Evolutionary conservation across 2,888 invertebrate genomes (phyloP).

Genomic region (Cetonia aurata): DNA sequence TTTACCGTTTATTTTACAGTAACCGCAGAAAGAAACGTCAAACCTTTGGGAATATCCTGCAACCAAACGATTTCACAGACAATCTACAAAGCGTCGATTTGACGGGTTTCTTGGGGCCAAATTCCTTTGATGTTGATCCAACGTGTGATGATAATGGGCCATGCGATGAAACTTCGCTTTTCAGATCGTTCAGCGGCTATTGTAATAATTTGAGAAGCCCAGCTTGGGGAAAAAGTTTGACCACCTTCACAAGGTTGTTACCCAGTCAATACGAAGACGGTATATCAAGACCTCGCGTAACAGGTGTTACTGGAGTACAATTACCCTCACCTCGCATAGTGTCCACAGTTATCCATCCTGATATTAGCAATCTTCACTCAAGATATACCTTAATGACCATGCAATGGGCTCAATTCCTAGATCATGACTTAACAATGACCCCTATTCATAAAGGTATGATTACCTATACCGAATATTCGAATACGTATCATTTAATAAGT

Average conservation of each 20-base stretch:
- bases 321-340: slow-evolving; percentile 89
- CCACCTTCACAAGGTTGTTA: slow-evolving; percentile 85
- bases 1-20: slow-evolving; percentile 57
- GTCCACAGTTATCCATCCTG: slow-evolving; percentile 91
- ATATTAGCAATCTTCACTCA: slow-evolving; percentile 89
- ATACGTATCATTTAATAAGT: slow-evolving; percentile 19
- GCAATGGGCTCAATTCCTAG: slow-evolving; percentile 95
- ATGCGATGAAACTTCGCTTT: slow-evolving; percentile 80
- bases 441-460: slow-evolving; percentile 87
- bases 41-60: slow-evolving; percentile 73
- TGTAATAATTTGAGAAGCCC: slow-evolving; percentile 91
- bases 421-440: slow-evolving; percentile 95
- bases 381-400: slow-evolving; percentile 92
- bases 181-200: slow-evolving; percentile 83
- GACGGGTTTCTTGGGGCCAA: slow-evolving; percentile 75
- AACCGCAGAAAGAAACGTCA: slow-evolving; percentile 78
- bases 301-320: slow-evolving; percentile 80
- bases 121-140: slow-evolving; percentile 74
- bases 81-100: slow-evolving; percentile 85
- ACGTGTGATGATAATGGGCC: slow-evolving; percentile 79
- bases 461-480: slow-evolving; percentile 7
- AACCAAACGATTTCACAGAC: slow-evolving; percentile 71
- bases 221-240: slow-evolving; percentile 84
- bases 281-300: slow-evolving; percentile 82
- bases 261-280: slow-evolving; percentile 92